These are phyloP conservation scores for Cartodere bifasciata DNA, from an alignment of 2,888 invertebrate species.

Conservation along the genomic window DNA sequence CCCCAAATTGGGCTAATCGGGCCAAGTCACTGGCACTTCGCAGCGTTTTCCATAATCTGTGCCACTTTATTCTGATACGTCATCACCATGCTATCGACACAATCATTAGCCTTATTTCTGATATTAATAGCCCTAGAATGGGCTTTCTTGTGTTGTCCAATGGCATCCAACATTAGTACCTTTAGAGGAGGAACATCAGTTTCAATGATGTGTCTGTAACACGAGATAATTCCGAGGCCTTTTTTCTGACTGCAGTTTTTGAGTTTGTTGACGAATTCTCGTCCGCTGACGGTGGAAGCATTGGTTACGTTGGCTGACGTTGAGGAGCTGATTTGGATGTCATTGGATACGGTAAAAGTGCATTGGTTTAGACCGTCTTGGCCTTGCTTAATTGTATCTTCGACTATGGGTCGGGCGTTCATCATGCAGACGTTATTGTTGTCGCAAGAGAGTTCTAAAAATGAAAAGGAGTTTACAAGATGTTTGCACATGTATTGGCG, in stretches of 20 bases:
- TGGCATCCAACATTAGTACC: conserved; percentile 21
- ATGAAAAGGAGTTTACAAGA: too few species aligned
- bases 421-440: conserved; percentile 17
- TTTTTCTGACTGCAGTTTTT: conserved; percentile 22
- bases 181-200: conserved; percentile 26
- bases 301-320: conserved; percentile 17
- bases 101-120: conserved; percentile 22
- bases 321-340: conserved; percentile 14
- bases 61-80: conserved; percentile 15
- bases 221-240: conserved; percentile 22
- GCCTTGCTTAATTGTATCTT: conserved; percentile 16
- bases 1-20: too few species aligned
- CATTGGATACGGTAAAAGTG: conserved; percentile 11
- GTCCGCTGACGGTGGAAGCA: conserved; percentile 19
- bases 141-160: conserved; percentile 22
- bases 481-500: too few species aligned
- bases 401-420: conserved; percentile 16
- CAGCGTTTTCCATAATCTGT: conserved; percentile 8
- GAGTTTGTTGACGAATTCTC: conserved; percentile 22
- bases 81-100: conserved; percentile 21
- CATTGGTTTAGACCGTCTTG: conserved; percentile 13
- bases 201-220: conserved; percentile 26
- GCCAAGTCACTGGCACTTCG: background rate
- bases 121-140: conserved; percentile 22
- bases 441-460: conserved; percentile 17